Evolutionary conservation across 1,140 invertebrate genomes (phyloP).

Genomic region (Platyscapa corneri): DNA sequence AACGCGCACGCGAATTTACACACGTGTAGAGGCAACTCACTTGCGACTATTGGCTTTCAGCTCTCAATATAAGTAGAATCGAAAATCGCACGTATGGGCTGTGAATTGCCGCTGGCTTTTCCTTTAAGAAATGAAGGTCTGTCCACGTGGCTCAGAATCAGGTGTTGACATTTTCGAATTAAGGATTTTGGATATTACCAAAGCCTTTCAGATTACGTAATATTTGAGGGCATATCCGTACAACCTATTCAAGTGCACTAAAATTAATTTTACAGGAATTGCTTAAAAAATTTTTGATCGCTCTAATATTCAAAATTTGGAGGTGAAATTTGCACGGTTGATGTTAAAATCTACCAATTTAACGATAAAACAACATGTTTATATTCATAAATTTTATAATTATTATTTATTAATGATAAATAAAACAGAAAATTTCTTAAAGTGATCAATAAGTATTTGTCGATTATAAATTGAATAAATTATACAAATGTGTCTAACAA

Average conservation of each 20-base stretch:
- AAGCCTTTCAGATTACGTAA: not conserved
- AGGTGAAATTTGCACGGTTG: too few species aligned
- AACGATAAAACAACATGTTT: too few species aligned
- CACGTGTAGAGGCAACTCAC: not conserved
- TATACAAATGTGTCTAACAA: too few species aligned
- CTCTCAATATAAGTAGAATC: constrained; percentile 4
- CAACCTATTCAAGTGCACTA: not conserved
- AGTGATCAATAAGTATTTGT: too few species aligned
- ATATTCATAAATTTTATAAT: too few species aligned
- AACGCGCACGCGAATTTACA: not conserved
- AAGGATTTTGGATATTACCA: not conserved
- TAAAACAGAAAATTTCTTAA: too few species aligned
- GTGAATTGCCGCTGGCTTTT: not conserved
- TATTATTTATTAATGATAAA: too few species aligned
- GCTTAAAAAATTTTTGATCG: too few species aligned
- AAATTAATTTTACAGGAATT: not conserved
- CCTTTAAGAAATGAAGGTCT: not conserved
- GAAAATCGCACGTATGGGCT: not conserved
- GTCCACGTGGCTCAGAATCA: not conserved
- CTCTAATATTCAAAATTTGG: too few species aligned
- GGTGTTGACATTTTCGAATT: not conserved
- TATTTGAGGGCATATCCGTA: too few species aligned
- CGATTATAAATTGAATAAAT: too few species aligned
- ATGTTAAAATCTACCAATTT: too few species aligned
- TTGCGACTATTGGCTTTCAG: not conserved